Evolutionary conservation across 2,113 vertebrate species (phyloP).

Genomic region (Pygathrix nemaeus): DNA sequence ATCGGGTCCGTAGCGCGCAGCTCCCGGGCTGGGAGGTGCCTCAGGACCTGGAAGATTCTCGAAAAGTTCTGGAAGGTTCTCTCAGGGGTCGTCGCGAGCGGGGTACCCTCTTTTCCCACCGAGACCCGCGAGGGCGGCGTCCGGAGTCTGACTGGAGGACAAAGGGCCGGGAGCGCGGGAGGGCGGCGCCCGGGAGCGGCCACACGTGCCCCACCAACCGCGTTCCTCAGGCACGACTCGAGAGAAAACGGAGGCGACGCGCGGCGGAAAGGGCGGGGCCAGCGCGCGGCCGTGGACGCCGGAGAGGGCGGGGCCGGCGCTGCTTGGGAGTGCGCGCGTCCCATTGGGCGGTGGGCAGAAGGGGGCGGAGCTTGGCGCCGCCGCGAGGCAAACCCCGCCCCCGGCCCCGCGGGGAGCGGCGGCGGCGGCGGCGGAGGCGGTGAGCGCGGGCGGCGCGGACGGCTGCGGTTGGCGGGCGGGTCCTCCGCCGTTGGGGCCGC

Average conservation of each 20-base stretch:
- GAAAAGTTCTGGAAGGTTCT: neutral
- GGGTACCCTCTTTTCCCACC: neutral
- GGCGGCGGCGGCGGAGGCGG: neutral
- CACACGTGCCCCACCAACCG: accelerated
- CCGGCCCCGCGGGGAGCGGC: neutral
- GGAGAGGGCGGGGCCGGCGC: neutral
- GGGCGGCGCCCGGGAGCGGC: accelerated
- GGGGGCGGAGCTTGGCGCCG: neutral
- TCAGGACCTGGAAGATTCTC: neutral
- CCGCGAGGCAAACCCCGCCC: slow-evolving; percentile 3
- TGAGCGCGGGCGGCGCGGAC: neutral
- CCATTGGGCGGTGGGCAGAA: neutral
- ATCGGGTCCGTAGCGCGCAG: too few species aligned
- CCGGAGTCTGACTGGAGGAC: neutral
- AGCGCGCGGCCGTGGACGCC: accelerated
- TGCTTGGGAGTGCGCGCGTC: accelerated
- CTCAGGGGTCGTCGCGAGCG: too few species aligned
- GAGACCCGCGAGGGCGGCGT: too few species aligned
- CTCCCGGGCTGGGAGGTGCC: neutral
- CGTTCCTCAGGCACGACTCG: accelerated
- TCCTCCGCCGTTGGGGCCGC: neutral
- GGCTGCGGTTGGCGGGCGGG: neutral
- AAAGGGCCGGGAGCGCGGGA: accelerated
- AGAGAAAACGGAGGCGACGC: neutral
- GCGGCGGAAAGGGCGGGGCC: neutral